Percentiles rank a stretch among this genome's conserved stretches.
phyloP scores from a whole-genome alignment of 2,113 vertebrate species.

The Suricata suricatta region DNA sequence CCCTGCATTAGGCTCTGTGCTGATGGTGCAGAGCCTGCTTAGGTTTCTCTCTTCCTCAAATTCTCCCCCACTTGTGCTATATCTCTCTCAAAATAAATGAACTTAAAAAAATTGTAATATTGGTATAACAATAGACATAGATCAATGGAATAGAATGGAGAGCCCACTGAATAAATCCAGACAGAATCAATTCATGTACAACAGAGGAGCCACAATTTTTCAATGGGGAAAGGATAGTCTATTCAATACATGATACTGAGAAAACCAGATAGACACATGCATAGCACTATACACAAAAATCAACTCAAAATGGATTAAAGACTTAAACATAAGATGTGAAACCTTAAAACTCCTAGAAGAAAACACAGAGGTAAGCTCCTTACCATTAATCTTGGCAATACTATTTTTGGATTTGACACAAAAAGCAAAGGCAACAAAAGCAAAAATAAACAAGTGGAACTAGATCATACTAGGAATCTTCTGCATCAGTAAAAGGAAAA shows the following conservation, averaged over 20 bases:
- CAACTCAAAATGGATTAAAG: not conserved
- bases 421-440: not conserved
- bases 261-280: too few relatives aligned
- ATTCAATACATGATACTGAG: too few relatives aligned
- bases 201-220: not conserved
- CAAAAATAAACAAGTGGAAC: not conserved
- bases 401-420: not conserved
- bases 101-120: not conserved
- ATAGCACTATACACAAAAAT: not conserved
- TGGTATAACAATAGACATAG: not conserved
- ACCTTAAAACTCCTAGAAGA: not conserved
- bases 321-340: not conserved
- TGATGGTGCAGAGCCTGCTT: too few relatives aligned
- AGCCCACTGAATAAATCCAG: not conserved
- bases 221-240: not conserved
- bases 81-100: too few relatives aligned
- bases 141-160: not conserved
- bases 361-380: not conserved
- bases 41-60: too few relatives aligned
- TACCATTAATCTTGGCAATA: not conserved
- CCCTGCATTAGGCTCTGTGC: too few relatives aligned
- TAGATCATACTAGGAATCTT: not conserved
- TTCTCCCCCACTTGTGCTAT: too few relatives aligned
- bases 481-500: not conserved
- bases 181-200: not conserved